phyloP scores from a whole-genome alignment of 1,140 invertebrate species.

The Drosophila kohkoa region DNA sequence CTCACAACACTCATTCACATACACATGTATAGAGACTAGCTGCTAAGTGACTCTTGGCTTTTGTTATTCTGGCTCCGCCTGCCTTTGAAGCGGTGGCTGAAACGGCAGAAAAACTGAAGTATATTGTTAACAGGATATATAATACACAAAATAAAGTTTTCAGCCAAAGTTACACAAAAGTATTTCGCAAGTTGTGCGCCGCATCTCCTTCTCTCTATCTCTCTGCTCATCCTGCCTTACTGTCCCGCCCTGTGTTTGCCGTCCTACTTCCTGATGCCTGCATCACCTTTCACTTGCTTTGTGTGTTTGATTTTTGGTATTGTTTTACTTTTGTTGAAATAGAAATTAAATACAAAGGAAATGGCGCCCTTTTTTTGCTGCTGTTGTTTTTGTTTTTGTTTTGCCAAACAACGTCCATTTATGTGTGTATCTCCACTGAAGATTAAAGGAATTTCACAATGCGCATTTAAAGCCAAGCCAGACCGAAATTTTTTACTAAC shows the following conservation, averaged over 20 bases:
- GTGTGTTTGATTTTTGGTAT: constrained; percentile 82
- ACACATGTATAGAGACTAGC: constrained; percentile 21
- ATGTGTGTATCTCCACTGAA: constrained; percentile 20
- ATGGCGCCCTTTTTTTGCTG: constrained; percentile 28
- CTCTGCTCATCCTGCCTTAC: not conserved
- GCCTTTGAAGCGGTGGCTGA: constrained; percentile 68
- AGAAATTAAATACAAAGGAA: constrained; percentile 67
- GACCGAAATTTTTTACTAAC: constrained; percentile 1
- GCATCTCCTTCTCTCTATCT: not conserved
- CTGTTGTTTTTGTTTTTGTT: too few relatives aligned
- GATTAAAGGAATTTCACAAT: constrained; percentile 32
- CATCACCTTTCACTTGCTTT: constrained; percentile 77
- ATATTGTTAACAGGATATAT: constrained; percentile 84
- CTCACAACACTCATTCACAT: constrained; percentile 16
- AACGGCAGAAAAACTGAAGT: constrained; percentile 75
- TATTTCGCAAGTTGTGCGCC: constrained; percentile 77
- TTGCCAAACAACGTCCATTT: constrained; percentile 7
- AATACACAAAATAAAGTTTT: constrained; percentile 84
- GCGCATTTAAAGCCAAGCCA: not conserved
- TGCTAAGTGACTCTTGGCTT: constrained; percentile 80
- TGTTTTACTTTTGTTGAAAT: constrained; percentile 80
- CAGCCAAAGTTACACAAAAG: constrained; percentile 83
- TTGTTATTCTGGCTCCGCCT: constrained; percentile 63
- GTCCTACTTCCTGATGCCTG: constrained; percentile 31
- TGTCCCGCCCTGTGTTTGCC: constrained; percentile 7